These are phyloP conservation scores for Macropis europaea DNA, from an alignment of 2,888 invertebrate genomes.

Conservation along the genomic window DNA sequence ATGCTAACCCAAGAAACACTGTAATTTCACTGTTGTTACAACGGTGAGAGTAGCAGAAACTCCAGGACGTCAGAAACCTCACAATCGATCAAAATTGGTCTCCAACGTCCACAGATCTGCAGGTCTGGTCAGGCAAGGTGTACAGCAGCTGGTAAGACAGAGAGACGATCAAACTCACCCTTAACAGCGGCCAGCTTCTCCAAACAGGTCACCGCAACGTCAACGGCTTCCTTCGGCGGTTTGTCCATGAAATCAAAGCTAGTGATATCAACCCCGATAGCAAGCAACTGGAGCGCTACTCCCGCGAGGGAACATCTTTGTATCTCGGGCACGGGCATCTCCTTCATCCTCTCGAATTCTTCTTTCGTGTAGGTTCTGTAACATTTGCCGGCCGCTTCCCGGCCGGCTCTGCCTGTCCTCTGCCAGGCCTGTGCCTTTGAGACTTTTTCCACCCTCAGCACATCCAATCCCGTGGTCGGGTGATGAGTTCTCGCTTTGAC, in stretches of 20 bases:
- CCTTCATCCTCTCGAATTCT: slow-evolving; percentile 87
- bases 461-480: slow-evolving; percentile 90
- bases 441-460: slow-evolving; percentile 89
- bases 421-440: slow-evolving; percentile 97
- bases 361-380: slow-evolving; percentile 92
- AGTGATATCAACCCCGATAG: slow-evolving; percentile 90
- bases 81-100: neutral
- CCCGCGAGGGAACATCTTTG: slow-evolving; percentile 85
- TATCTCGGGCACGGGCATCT: slow-evolving; percentile 93
- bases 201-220: slow-evolving; percentile 84
- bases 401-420: slow-evolving; percentile 94
- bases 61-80: neutral
- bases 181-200: slow-evolving; percentile 82
- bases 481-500: slow-evolving; percentile 94
- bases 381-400: slow-evolving; percentile 91
- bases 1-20: neutral
- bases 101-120: neutral
- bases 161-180: slow-evolving; percentile 58
- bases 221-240: slow-evolving; percentile 87
- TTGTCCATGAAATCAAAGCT: slow-evolving; percentile 95
- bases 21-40: too few species aligned
- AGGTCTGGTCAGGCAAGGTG: too few species aligned
- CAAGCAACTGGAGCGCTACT: slow-evolving; percentile 90
- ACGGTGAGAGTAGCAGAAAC: slow-evolving; percentile 6
- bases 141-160: too few species aligned